Percentiles rank a stretch among this genome's conserved stretches.
phyloP scores from a whole-genome alignment of 2,113 vertebrate species.

The Paratilapia polleni region DNA sequence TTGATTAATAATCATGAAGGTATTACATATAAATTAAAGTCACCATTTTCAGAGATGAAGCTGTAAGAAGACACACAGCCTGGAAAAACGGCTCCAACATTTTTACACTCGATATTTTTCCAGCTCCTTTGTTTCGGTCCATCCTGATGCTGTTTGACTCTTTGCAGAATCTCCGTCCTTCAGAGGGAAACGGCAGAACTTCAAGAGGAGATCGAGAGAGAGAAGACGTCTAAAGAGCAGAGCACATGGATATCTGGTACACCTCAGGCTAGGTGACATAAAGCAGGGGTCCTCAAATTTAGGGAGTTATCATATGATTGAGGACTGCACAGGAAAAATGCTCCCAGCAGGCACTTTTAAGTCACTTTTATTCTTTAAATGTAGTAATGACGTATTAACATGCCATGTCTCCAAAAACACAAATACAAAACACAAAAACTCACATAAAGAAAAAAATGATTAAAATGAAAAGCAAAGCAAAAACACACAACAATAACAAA shows the following conservation, averaged over 20 bases:
- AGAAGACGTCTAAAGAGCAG: conserved; percentile 13
- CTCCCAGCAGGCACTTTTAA: no score
- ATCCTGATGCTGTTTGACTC: neutral
- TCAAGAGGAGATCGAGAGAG: conserved; percentile 61
- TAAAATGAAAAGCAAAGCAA: neutral
- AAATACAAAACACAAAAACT: neutral
- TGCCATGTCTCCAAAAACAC: neutral
- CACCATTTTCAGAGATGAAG: neutral
- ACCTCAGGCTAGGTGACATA: no score
- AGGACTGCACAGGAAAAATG: no score
- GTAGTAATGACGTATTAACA: no score
- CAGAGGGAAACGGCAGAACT: conserved; percentile 77
- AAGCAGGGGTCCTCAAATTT: neutral
- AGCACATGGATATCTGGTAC: conserved; percentile 40
- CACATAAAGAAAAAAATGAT: no score
- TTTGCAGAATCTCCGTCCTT: conserved; percentile 73
- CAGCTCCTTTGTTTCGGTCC: neutral
- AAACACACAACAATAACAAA: neutral
- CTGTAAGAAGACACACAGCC: neutral
- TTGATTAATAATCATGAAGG: no score
- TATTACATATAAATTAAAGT: neutral
- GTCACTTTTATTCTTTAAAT: no score
- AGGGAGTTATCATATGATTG: no score
- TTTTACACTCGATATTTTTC: neutral
- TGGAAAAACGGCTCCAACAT: neutral